Base-by-base conservation (phyloP, 2,797 vertebrate species). In the Setipinna tenuifilis region DNA sequence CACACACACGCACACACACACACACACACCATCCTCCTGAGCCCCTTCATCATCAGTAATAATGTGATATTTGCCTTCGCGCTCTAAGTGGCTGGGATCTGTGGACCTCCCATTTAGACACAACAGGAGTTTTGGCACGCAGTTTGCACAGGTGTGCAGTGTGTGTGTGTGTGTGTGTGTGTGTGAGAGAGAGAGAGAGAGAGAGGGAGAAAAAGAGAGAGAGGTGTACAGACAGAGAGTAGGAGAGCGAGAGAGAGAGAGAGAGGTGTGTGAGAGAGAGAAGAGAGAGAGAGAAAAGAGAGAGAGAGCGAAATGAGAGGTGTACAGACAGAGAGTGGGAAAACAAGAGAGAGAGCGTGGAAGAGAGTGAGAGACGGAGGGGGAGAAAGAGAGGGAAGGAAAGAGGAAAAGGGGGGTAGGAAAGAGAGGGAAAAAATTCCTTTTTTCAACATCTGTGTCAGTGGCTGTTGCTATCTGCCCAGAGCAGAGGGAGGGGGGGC, bases 71-170 rank as follows among this genome's bases (percentile, higher is more conserved):
- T 95, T 95, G 92, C 92, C 93, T 94, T 94, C 91, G 93, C 93
- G 93, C 92, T 92, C 90, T 92, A 91, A 93, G 90, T 92, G 91
- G 91, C 85, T 89, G 93, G 93, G 94, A 93, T 93, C 94, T 95
- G 89, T 95, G 94, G 95, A 95, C 95, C 94, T 95, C 94, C 95
- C 93, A 94, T 94, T 94, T 93, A 94, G 94, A 92, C 94, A 93
- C 94, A 93, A 95, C 93, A 91, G 94, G 95, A 95, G 92, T 90
- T 90, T 95, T 95, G 95, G 95, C 95, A 95, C 92, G 11, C 88
- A 94, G 88, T 91, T 89, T 84, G 90, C 94, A 94, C 95, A 95
- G 95, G 95, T 96, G 95, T 94, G 28, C 50, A 10, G 54, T 35
- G 54, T 31, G 75, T n/a, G 75, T 21, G 31, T 41, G 75, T 41